Percentiles rank a stretch among this genome's conserved stretches.
phyloP scores from a whole-genome alignment of 2,113 vertebrate genomes.

The Zeus faber region DNA sequence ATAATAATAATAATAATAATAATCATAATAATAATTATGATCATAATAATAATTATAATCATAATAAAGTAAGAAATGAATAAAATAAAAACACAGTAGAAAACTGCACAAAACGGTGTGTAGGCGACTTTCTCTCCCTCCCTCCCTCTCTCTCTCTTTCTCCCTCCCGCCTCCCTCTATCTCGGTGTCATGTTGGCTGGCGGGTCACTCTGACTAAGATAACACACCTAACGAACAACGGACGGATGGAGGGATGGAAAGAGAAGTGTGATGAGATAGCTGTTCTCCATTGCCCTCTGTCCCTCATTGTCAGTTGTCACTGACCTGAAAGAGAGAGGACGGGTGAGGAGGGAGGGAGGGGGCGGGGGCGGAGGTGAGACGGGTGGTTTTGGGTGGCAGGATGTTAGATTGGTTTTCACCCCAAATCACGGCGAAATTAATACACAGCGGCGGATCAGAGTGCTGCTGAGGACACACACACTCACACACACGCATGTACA shows the following conservation, averaged over 20 bases:
- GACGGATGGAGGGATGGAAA: too few relatives aligned
- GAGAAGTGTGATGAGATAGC: too few relatives aligned
- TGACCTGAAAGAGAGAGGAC: not conserved
- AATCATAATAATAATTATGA: too few relatives aligned
- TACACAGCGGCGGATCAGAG: not conserved
- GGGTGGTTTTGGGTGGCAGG: not conserved
- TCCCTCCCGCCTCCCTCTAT: not conserved
- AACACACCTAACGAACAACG: too few relatives aligned
- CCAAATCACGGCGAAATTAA: not conserved
- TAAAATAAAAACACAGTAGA: too few relatives aligned
- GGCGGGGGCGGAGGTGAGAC: not conserved
- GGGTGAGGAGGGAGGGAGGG: not conserved
- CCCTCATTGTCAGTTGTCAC: not conserved
- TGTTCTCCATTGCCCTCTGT: too few relatives aligned
- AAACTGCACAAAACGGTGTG: too few relatives aligned
- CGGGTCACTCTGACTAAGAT: not conserved
- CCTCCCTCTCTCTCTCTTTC: not conserved
- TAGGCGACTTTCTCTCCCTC: too few relatives aligned
- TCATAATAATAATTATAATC: too few relatives aligned
- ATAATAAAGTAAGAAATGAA: too few relatives aligned
- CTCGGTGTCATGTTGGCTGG: not conserved
- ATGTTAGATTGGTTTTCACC: not conserved
- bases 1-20: too few relatives aligned
- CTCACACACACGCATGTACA: slow-evolving; percentile 4
- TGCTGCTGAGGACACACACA: not conserved